Base-by-base conservation (phyloP, 1,140 invertebrate species). In the Dryas iulia region DNA sequence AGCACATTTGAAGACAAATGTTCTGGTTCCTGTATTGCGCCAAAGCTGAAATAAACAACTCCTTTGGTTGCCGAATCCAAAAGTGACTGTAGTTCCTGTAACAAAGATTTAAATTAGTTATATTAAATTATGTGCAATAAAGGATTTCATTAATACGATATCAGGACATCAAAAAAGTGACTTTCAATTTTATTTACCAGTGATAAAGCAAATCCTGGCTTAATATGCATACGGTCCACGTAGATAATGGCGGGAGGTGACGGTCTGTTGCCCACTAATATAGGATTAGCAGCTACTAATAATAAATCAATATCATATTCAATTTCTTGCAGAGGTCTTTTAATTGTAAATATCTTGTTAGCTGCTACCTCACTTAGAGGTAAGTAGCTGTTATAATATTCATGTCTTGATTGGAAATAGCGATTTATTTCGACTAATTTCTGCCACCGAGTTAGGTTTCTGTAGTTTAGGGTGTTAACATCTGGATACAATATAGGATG, bases 161-260 rank as follows among this genome's bases (percentile, higher is more conserved):
- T 52, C 35, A 58, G 39, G 0, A 63, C 59, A 59, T 31, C n/a
- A 59, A 11, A 59, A 11, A 59, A 62, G 12, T 25, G 7, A 35
- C 0, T 18, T 18, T 52, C n/a, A 64, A 65, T 26, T 54, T 7
- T 35, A 24, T 23, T 64, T 90, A 93, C 92, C 84, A 91, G 75
- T 35, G 92, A 85, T 24, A 94, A 77, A 25, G 68, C 70, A 33
- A 88, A 78, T 12, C 87, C 84, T 35, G 89, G 84, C 59, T 79
- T 88, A 6, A 94, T 84, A 65, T 94, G 93, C 77, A 93, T 81
- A 12, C 93, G 90, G 69, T 94, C 94, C 26, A 92, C 89, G 73
- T 93, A 92, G 25, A 91, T 77, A 74, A 93, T 90, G 56, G 88
- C 90, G 6, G 93, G 93, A 5, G 90, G 74, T 11, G 73, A 78